Evolutionary conservation across 2,113 vertebrate genomes (phyloP).

Genomic region (Corythornis vintsioides): DNA sequence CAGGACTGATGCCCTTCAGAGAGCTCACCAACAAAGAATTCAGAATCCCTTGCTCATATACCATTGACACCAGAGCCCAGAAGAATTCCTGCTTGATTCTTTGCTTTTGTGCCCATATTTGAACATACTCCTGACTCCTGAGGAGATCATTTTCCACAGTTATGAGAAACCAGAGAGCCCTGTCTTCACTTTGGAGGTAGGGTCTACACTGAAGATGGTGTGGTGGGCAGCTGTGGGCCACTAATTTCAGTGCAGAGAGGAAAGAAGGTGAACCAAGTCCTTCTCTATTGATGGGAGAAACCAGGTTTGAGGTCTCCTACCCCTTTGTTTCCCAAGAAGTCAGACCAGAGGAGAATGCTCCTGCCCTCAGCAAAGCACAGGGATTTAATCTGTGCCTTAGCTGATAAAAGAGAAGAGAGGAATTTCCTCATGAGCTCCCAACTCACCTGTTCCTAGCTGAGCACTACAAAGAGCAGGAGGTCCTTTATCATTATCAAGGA

Average conservation of each 20-base stretch:
- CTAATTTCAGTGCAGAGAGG: neutral
- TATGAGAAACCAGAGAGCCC: neutral
- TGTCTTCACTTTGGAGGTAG: neutral
- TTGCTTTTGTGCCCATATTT: neutral
- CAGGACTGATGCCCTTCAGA: neutral
- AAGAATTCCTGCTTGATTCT: neutral
- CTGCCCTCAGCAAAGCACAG: accelerated
- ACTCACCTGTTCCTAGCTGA: neutral
- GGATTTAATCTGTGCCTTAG: neutral
- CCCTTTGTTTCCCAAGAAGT: neutral
- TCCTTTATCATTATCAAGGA: neutral
- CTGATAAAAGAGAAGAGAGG: neutral
- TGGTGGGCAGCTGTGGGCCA: neutral
- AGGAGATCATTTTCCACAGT: neutral
- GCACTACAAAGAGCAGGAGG: neutral
- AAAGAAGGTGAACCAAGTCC: neutral
- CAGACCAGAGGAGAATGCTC: neutral
- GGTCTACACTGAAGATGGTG: neutral
- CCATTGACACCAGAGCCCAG: neutral
- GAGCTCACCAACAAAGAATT: neutral
- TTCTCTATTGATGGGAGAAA: neutral
- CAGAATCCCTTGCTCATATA: neutral
- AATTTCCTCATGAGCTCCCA: neutral
- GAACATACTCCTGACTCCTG: too few species aligned
- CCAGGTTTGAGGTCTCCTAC: neutral